Evolutionary conservation across 2,113 vertebrate species (phyloP), one percentile per base, ranked within the genome.

Genomic region (Miniopterus natalensis): DNA sequence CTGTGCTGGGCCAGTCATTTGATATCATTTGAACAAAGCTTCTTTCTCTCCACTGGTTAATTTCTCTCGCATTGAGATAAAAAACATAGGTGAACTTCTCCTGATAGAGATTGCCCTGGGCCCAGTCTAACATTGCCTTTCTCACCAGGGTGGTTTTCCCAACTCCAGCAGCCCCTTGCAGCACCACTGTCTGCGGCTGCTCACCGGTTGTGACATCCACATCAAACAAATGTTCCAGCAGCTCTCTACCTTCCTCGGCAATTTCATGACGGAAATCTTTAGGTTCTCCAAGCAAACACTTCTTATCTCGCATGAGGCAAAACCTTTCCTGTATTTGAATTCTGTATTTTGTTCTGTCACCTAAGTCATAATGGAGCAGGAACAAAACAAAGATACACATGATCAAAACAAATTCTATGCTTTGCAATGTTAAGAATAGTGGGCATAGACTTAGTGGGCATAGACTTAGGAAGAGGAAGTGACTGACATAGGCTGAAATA

Each of bases 1-100:
- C 74, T 15, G 47, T 45, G 29, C 71, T n/a, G 2, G 96, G 96
- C 79, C 84, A 97, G 71, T 91, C 85, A 17, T 42, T 81, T 11
- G 92, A 36, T 55, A 98, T 68, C 79, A 98, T 89, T 6, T 98
- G 88, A 1, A 23, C 92, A 75, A 98, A 40, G 84, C 94, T 98
- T 20, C 40, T 92, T 31, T 96, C 84, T n/a, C 71, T 96, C 31
- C 95, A 40, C 12, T 88, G 88, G 79, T 97, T 98, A 18, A 98
- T 94, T 92, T 98, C 96, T 96, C 90, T 97, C 49, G 97, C 98
- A 36, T 59, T 97, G 29, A 98, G 89, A 92, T 98, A 98, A 90
- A 98, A 98, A 23, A 98, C 47, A 6, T 94, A 97, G 29, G 92
- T 27, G 92, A 98, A 98, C 14, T 57, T 84, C 4, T 81, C 81